Base-by-base conservation (phyloP, 2,888 invertebrate genomes). In the Lasius fuliginosus region DNA sequence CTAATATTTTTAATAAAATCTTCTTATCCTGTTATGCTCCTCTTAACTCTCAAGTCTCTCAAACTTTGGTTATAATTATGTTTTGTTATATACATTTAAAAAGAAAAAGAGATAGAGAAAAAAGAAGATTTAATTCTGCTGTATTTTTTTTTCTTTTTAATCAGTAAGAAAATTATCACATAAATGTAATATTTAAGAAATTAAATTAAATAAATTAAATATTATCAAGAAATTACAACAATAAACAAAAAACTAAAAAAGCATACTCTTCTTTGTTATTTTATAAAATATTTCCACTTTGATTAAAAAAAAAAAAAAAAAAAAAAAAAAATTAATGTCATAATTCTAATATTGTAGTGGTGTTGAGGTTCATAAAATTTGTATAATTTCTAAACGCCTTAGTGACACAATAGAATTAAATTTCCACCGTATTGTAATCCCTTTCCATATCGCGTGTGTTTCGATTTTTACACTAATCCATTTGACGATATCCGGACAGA, bases 401-500 rank as follows among this genome's bases (percentile, higher is more conserved):
- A 15, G n/a, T 40, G 42, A 58, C 60, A 71, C 42, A 58, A 62
- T 81, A 33, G 60, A 46, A 81, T 69, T 58, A 58, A 27, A 68
- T 71, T 62, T 18, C 33, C 60, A 71, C n/a, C 33, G 60, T 60
- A 81, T 62, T 71, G 11, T 62, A 71, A 60, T 69, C 18, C 12
- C 12, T 12, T 27, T 46, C 36, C 56, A 62, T 46, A 18, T 62
- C 46, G 60, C 23, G 23, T 11, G 58, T 33, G 5, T 53, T 64
- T 71, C 46, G 46, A 60, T 36, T 42, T 60, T 71, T 60, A 71
- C 60, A 36, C 30, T 71, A 79, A 79, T 71, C 79, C 30, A 71
- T 71, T 81, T 49, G 36, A 62, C 46, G 71, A 60, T 79, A 69
- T 79, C 71, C 71, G 36, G 71, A 81, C 79, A 81, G 71, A 81